A percentile compares a stretch with the other conserved stretches of the same genome.
phyloP scores from a whole-genome alignment of 2,113 vertebrate species.

The Abramis brama region DNA sequence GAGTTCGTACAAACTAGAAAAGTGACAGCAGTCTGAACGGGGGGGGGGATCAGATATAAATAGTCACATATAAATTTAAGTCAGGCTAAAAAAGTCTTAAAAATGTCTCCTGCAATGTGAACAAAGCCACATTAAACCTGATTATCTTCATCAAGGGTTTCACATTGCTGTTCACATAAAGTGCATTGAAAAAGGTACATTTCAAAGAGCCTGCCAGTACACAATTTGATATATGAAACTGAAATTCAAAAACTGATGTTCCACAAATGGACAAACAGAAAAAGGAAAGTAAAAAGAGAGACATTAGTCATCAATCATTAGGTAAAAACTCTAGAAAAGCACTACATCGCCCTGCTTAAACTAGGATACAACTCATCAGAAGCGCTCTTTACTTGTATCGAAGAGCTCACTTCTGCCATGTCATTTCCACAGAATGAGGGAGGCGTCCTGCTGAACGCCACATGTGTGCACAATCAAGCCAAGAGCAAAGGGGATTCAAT shows the following conservation, averaged over 20 bases:
- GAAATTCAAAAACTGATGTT: neutral
- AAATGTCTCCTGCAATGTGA: neutral
- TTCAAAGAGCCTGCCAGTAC: neutral
- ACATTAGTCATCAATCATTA: slow-evolving; percentile 40
- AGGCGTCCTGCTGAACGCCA: slow-evolving; percentile 34
- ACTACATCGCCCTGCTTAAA: slow-evolving; percentile 12
- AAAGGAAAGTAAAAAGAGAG: slow-evolving; percentile 45
- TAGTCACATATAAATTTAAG: neutral
- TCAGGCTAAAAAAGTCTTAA: neutral
- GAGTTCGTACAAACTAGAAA: neutral
- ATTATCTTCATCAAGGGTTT: neutral
- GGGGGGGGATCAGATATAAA: too few relatives aligned
- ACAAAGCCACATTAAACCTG: neutral
- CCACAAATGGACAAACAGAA: slow-evolving; percentile 29
- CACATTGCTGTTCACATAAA: neutral
- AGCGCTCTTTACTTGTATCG: slow-evolving; percentile 20
- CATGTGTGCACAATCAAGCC: slow-evolving; percentile 42
- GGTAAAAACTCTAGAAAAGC: slow-evolving; percentile 35
- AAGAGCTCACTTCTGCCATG: slow-evolving; percentile 22
- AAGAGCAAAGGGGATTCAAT: slow-evolving; percentile 36
- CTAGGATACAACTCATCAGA: slow-evolving; percentile 37
- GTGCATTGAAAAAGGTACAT: neutral
- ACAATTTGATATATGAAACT: neutral
- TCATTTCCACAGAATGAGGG: slow-evolving; percentile 22
- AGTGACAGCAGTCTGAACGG: neutral